phyloP scores from a whole-genome alignment of 2,797 vertebrate species.

The Pitangus sulphuratus region DNA sequence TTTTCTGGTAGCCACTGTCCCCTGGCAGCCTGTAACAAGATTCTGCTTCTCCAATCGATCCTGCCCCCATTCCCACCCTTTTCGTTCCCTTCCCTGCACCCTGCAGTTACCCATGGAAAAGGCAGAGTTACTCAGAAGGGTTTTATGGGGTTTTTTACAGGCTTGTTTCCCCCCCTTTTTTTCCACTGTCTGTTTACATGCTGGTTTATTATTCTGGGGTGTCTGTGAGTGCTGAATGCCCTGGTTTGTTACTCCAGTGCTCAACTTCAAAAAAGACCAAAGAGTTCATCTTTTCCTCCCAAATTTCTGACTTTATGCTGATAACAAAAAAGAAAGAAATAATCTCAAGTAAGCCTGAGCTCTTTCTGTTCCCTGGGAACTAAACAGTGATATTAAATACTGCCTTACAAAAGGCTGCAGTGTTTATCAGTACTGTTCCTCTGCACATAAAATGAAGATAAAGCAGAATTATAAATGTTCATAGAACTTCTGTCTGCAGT shows the following conservation, averaged over 20 bases:
- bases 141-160: background rate
- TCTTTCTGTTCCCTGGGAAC: background rate
- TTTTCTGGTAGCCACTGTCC: background rate
- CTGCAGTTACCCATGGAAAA: background rate
- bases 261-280: background rate
- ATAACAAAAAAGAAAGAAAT: background rate
- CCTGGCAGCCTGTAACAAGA: background rate
- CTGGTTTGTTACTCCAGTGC: background rate
- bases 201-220: background rate
- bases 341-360: background rate
- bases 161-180: background rate
- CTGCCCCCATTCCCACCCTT: background rate
- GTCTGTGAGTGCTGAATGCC: background rate
- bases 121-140: background rate
- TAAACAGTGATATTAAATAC: background rate
- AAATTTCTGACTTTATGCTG: background rate
- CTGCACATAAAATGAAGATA: background rate
- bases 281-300: background rate
- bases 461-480: background rate
- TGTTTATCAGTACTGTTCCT: background rate
- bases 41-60: background rate
- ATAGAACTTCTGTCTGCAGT: background rate
- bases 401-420: background rate
- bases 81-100: background rate
- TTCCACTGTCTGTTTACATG: background rate